Evolutionary conservation across 2,113 vertebrate genomes (phyloP), one percentile per base, ranked within the genome.

Genomic region (Triplophysa dalaica): DNA sequence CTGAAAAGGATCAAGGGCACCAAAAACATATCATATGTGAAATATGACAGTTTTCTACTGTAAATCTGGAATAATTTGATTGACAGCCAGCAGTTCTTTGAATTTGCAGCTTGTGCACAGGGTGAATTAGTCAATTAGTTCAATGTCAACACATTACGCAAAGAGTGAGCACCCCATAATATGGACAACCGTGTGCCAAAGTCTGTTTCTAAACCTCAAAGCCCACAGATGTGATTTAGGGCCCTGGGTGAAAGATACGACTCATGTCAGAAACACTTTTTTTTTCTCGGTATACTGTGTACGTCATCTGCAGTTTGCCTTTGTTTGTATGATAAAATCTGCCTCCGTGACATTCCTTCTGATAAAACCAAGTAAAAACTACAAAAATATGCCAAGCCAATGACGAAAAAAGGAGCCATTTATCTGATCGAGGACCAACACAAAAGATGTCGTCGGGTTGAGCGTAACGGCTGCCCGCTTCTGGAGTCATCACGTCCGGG

Each of bases 401-500:
- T 56, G 5, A n/a, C 54, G 1, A 56, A n/a, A 56, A 56, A 56
- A 56, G 1, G n/a, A 17, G 45, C 50, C 50, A 54, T 54, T 54
- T 54, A 54, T 54, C 14, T 54, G 5, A 54, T 14, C 50, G 13
- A 8, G 16, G 19, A 8, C n/a, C 9, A 58, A 58, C n/a, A 75
- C 58, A 75, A 63, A 75, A 63, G 41, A 24, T 13, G 16, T 54
- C 45, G 24, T 2, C 45, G 16, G 22, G 48, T 54, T 70, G 68
- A 54, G 48, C 13, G 26, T 62, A 79, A 79, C 62, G 77, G 14
- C 41, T 62, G 19, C 12, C 58, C 43, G 64, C 76, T 68, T 67
- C 24, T 45, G 12, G 64, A 78, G 29, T 24, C 67, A 78, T 41
- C 65, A 26, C 24, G 12, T 38, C 14, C 50, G 48, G 22, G 77